Conservation (phyloP, 2,113 vertebrate species). For the Prolemur simus region DNA sequence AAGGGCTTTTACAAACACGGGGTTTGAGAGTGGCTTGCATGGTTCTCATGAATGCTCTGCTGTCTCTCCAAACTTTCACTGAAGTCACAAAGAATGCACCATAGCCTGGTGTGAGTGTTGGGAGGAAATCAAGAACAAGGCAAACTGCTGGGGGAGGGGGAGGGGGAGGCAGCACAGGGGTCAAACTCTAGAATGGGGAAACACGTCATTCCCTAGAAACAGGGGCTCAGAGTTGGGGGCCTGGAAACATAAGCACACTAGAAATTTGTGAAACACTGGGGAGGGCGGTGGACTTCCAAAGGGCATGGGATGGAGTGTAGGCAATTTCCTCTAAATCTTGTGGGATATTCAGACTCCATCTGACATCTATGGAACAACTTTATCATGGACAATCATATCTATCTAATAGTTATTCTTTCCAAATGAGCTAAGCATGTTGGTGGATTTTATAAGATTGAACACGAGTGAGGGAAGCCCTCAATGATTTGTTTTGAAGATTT, state of each 20-base stretch:
- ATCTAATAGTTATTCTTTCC: neutral
- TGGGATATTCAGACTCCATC: neutral
- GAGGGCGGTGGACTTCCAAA: neutral
- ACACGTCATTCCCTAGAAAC: neutral
- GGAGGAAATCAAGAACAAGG: neutral
- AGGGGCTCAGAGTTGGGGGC: neutral
- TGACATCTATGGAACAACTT: neutral
- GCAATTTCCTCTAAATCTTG: neutral
- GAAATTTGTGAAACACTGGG: neutral
- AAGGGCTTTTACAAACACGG: neutral
- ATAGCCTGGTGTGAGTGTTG: neutral
- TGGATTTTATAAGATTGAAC: neutral
- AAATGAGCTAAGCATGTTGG: neutral
- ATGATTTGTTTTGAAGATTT: neutral
- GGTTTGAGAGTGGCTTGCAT: neutral
- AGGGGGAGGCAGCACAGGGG: neutral
- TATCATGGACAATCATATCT: neutral
- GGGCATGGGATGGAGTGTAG: too few species aligned
- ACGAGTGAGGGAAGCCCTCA: neutral
- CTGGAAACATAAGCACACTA: neutral
- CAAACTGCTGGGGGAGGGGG: neutral
- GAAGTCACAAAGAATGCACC: neutral
- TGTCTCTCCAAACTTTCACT: neutral
- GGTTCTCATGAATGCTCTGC: rapidly evolving
- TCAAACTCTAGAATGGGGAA: too few species aligned